Conservation (phyloP, 2,888 invertebrate species). For the Rhaphigaster nebulosa region DNA sequence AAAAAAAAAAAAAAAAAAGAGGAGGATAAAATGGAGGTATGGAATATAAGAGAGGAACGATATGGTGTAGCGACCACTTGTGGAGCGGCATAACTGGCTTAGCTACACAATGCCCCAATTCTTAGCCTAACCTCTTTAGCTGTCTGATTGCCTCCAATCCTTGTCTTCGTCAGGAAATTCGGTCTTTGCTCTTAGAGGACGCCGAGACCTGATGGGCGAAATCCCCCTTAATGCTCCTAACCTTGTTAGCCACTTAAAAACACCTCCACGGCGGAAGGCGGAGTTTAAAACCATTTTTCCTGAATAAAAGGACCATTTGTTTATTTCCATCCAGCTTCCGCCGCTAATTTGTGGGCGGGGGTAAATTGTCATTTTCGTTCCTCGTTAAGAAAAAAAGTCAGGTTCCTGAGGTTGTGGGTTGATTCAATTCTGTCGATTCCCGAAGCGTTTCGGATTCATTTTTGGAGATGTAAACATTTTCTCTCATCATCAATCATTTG, state of each 20-base stretch:
- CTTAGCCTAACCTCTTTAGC: slow-evolving; percentile 14
- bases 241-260: slow-evolving; percentile 52
- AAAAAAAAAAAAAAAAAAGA: not conserved
- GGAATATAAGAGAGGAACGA: not conserved
- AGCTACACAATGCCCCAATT: slow-evolving; percentile 10
- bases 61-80: slow-evolving; percentile 22
- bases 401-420: not conserved
- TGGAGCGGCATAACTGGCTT: not conserved
- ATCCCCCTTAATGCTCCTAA: slow-evolving; percentile 24
- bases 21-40: not conserved
- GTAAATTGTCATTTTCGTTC: slow-evolving; percentile 37
- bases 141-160: slow-evolving; percentile 45
- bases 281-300: slow-evolving; percentile 43
- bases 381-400: not conserved
- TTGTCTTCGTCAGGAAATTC: slow-evolving; percentile 33
- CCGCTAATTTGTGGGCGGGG: slow-evolving; percentile 37
- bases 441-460: not conserved
- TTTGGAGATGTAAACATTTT: not conserved
- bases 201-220: not conserved
- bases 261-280: slow-evolving; percentile 46
- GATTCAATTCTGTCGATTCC: slow-evolving; percentile 8
- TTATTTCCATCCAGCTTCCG: slow-evolving; percentile 51
- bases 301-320: slow-evolving; percentile 51
- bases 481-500: not conserved
- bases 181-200: not conserved